Base-by-base conservation (phyloP, 2,113 vertebrate species). In the Hippopotamus amphibius region DNA sequence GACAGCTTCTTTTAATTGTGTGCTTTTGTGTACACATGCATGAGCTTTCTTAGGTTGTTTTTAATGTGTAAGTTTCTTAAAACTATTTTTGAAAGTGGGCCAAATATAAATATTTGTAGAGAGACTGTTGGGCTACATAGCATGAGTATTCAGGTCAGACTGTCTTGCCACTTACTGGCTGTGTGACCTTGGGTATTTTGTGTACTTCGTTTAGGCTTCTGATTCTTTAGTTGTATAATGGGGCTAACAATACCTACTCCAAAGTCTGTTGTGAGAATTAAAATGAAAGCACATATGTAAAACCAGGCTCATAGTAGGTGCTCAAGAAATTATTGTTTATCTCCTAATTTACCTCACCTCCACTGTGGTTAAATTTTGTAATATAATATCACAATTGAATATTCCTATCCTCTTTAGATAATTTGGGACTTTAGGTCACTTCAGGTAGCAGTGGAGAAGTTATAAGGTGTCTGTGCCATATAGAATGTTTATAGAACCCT, bases 321-420 rank as follows among this genome's bases (percentile, higher is more conserved):
- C 66, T 80, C 11, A 80, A 28, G 37, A 87, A 76, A 77, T 93
- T 72, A 63, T 76, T 46, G 24, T 65, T 71, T 63, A 48, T 82
- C 30, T 68, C 13, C 14, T 55, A 5, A 74, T 41, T 81, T 15
- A 63, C 19, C 15, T 57, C 65, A 46, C 88, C 37, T 63, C 48
- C 61, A 57, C 33, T 79, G 10, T 61, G 48, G 26, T 92, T 84
- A 66, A 17, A 30, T 79, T 92, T 96, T 76, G 6, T 92, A 80
- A 46, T 94, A 37, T 61, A 74, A 11, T 48, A 46, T 30, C 57
- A 53, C 22, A 79, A 16, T 79, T 4, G 61, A 53, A 81, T 79
- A 93, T 86, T 76, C 30, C 19, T 59, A 17, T 79, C 57, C 12
- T 93, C 57, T 94, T 50, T 86, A 96, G 92, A 85, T 81, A 76